Evolutionary conservation across 2,888 invertebrate species (phyloP), one percentile per base, ranked within the genome.

Genomic region (Tetropium fuscum): DNA sequence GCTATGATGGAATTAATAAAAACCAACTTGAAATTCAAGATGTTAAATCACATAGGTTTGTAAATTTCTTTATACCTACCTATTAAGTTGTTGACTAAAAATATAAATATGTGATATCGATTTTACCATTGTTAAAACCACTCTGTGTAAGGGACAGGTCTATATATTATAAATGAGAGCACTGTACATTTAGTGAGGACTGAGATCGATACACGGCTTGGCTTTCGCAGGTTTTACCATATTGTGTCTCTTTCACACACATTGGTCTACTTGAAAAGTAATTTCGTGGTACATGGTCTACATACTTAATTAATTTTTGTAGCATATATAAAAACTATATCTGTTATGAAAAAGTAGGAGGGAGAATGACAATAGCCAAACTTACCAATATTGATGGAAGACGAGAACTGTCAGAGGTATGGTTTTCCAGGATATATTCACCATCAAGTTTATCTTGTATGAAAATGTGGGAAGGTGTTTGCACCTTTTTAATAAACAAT

Each of bases 351-450:
- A 78, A 78, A 68, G 66, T 73, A 5, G 77, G 78, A 7, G 81
- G 81, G 2, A 64, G 78, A 53, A 74, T 81, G 54, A 78, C 78
- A 0, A 78, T 82, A 10, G 71, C 74, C 2, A 76, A 78, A 68
- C 49, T 81, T 7, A 65, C 36, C 15, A 70, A 64, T n/a, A 58
- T 69, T 3, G 63, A 69, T 11, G 74, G 73, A 18, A 63, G 65
- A 6, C 70, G 71, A 19, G 68, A 71, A 15, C 60, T 80, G n/a
- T 66, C 70, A 45, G 78, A 78, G 64, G 71, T 80, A 10, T 80
- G 80, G 67, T 80, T 78, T 54, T 74, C 78, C 1, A 64, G 81
- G 44, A 78, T 82, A 25, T 81, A 81, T 60, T 81, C 81, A 0
- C 80, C 80, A 0, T 74, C 73, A 15, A 74, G 76, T 66, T 73